phyloP scores from a whole-genome alignment of 2,888 invertebrate species.

The Sisyra terminalis region DNA sequence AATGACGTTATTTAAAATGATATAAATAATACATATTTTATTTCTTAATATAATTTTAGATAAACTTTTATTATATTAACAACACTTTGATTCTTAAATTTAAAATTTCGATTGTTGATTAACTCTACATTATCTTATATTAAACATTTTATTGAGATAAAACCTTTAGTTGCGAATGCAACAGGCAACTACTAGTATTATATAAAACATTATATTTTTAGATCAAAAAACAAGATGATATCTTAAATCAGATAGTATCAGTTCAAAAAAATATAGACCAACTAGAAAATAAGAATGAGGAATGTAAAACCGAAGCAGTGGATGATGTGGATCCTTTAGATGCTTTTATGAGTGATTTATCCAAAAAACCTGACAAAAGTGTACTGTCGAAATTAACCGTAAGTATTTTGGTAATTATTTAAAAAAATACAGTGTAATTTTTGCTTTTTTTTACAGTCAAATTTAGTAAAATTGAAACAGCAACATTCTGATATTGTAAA shows the following conservation, averaged over 20 bases:
- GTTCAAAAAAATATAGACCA: slow-evolving; percentile 35
- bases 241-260: slow-evolving; percentile 34
- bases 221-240: slow-evolving; percentile 39
- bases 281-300: slow-evolving; percentile 25
- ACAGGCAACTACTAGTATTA: too few species aligned
- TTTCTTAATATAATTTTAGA: too few species aligned
- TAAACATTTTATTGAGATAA: too few species aligned
- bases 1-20: too few species aligned
- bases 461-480: slow-evolving; percentile 46
- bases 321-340: slow-evolving; percentile 61
- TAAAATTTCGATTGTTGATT: too few species aligned
- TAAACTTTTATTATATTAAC: too few species aligned
- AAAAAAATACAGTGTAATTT: too few species aligned
- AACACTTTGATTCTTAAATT: too few species aligned
- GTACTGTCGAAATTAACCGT: slow-evolving; percentile 48
- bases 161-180: too few species aligned
- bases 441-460: slow-evolving; percentile 27
- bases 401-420: slow-evolving; percentile 22
- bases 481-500: slow-evolving; percentile 52
- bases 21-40: too few species aligned
- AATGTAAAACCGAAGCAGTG: slow-evolving; percentile 20
- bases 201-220: slow-evolving; percentile 25
- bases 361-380: slow-evolving; percentile 31
- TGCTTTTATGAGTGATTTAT: slow-evolving; percentile 59
- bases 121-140: too few species aligned